Evolutionary conservation across 2,797 vertebrate species (phyloP), one percentile per base, ranked within the genome.

Genomic region (Erithacus rubecula): DNA sequence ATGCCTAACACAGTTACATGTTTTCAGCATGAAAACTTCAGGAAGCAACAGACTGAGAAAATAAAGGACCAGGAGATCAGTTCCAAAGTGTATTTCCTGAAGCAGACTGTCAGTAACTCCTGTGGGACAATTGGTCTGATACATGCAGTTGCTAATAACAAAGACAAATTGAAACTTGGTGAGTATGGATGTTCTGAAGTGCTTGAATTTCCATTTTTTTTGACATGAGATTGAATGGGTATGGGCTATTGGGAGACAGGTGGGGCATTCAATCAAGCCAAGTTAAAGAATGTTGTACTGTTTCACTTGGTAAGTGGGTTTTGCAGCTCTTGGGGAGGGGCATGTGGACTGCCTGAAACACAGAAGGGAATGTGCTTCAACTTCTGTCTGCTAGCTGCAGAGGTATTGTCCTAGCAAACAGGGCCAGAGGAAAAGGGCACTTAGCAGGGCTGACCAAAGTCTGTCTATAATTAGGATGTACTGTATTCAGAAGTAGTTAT

Each of bases 61-160:
- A 97, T 99, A 83, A 98, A 97, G 51, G 97, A 94, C 15, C 97
- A 98, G 78, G 97, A 98, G 83, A 87, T 98, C 26, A 97, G 96
- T 58, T 94, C 98, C n/a, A 98, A 98, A 39, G 97, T 99, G 27
- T 99, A 99, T 97, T 99, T 99, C 96, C 94, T 99, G 97, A 99
- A 98, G 96, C 99, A 99, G 98, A 99, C 98, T 0, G 98, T 98
- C 19, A 98, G 97, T 58, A 99, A 99, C 98, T 99, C 99, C 15
- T 99, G 99, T 77, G 99, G 99, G 17, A 99, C 99, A n/a, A 97
- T 99, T 11, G 99, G 99, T 19, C 96, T 99, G 93, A 98, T 99
- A 69, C 99, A 99, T 8, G 98, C 99, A 11, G 98, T 99, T 86
- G 99, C 98, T 83, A 99, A 99, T 97, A 99, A 99, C 94, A 98